Conservation (phyloP, 2,797 vertebrate genomes). For the Corythornis leucogaster region DNA sequence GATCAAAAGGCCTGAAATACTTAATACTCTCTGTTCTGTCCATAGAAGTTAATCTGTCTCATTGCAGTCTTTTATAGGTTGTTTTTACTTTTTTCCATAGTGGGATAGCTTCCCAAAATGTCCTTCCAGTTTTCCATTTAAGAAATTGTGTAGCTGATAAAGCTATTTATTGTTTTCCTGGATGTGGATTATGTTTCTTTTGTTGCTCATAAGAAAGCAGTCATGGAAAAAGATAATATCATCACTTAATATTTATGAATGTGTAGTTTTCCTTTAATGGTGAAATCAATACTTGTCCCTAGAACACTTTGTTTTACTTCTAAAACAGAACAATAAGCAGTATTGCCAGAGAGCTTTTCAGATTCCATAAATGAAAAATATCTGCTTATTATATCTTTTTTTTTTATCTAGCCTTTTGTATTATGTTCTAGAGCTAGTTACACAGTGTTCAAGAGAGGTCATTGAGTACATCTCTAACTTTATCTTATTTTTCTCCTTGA, state of each 20-base stretch:
- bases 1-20: background rate
- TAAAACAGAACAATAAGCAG: conserved; percentile 16
- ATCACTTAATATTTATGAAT: conserved; percentile 50
- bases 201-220: background rate
- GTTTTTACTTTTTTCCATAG: background rate
- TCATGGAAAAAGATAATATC: conserved; percentile 13
- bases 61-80: background rate
- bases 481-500: background rate
- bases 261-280: conserved; percentile 24
- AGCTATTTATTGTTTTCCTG: conserved; percentile 33
- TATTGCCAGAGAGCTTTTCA: conserved; percentile 1
- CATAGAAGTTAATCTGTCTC: background rate
- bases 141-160: background rate
- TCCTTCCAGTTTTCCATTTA: conserved; percentile 11
- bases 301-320: conserved; percentile 45
- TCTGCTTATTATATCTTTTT: background rate
- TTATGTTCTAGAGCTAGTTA: background rate
- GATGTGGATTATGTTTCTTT: background rate
- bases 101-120: background rate
- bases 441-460: background rate
- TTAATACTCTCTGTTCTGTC: background rate
- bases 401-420: background rate
- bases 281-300: background rate
- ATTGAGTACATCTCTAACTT: background rate
- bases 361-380: conserved; percentile 21